Conservation (phyloP, 2,888 invertebrate genomes). For the Agelastica alni region DNA sequence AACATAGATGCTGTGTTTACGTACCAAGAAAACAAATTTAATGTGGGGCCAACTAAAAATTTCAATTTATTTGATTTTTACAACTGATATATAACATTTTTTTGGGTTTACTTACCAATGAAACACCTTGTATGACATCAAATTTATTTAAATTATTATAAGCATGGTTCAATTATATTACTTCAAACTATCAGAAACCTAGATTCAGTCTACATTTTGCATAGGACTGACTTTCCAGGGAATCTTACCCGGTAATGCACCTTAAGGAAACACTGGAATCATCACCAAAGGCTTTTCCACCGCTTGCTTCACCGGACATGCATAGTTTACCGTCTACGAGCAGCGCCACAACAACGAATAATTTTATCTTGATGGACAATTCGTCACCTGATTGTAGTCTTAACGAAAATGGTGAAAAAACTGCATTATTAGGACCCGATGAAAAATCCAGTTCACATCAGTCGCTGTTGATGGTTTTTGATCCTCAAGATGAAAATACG, state of each 20-base stretch:
- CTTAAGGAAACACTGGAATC: slow-evolving; percentile 52
- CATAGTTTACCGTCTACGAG: slow-evolving; percentile 62
- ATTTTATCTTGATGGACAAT: slow-evolving; percentile 60
- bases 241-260: slow-evolving; percentile 62
- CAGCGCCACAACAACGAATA: slow-evolving; percentile 57
- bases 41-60: too few species aligned
- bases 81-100: too few species aligned
- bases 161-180: too few species aligned
- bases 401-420: slow-evolving; percentile 59
- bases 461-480: slow-evolving; percentile 75
- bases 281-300: slow-evolving; percentile 58
- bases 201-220: background rate
- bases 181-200: background rate
- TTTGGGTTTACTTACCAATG: too few species aligned
- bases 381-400: slow-evolving; percentile 45
- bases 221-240: slow-evolving; percentile 59
- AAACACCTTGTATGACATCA: too few species aligned
- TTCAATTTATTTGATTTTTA: too few species aligned
- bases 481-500: slow-evolving; percentile 84
- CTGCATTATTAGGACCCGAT: slow-evolving; percentile 63
- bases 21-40: too few species aligned
- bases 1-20: too few species aligned
- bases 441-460: slow-evolving; percentile 73
- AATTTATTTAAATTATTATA: too few species aligned
- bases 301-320: slow-evolving; percentile 67